phyloP scores from a whole-genome alignment of 2,113 vertebrate species.

The Phrynosoma platyrhinos region DNA sequence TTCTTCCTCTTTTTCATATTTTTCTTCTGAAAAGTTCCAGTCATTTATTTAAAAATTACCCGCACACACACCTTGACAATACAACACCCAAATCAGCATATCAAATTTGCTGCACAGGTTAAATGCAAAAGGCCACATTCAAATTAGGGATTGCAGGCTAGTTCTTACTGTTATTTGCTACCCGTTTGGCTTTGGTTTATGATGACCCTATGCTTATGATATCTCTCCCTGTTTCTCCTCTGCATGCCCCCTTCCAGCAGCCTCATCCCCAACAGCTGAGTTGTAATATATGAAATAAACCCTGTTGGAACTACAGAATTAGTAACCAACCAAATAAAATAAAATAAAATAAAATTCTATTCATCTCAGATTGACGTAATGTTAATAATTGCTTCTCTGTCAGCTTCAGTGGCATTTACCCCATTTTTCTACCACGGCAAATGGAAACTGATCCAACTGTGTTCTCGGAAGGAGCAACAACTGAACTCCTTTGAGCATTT shows the following conservation, averaged over 20 bases:
- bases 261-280: background rate
- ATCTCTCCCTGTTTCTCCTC: background rate
- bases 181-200: too few relatives aligned
- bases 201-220: too few relatives aligned
- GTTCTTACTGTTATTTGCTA: too few relatives aligned
- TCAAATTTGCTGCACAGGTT: background rate
- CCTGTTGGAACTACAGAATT: background rate
- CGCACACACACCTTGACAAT: too few relatives aligned
- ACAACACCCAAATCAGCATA: background rate
- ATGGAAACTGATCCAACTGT: background rate
- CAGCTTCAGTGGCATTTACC: conserved; percentile 19
- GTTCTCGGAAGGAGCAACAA: background rate
- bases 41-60: background rate
- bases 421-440: background rate
- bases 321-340: background rate
- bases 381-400: background rate
- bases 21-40: background rate
- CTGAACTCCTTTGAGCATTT: background rate
- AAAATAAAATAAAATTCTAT: background rate
- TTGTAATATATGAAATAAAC: too few relatives aligned
- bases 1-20: background rate
- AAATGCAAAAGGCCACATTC: background rate
- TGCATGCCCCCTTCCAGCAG: background rate
- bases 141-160: too few relatives aligned
- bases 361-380: background rate